These are phyloP conservation scores for Cairina moschata DNA, from an alignment of 2,113 vertebrate species.

Conservation along the genomic window DNA sequence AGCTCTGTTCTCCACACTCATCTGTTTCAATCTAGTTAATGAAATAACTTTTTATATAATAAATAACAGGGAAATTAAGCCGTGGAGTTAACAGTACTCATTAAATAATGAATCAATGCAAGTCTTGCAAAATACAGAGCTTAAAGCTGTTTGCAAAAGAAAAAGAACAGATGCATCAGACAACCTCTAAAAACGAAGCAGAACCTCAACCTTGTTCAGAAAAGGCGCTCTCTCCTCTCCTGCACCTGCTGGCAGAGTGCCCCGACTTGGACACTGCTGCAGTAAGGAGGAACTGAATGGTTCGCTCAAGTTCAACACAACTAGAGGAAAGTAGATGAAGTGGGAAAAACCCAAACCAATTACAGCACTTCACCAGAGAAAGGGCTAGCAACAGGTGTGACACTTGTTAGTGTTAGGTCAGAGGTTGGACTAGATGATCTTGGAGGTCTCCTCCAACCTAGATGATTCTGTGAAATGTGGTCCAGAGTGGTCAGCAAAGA, in stretches of 20 bases:
- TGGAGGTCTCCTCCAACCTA: too few relatives aligned
- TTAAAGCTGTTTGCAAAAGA: not conserved
- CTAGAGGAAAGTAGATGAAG: not conserved
- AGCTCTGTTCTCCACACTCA: not conserved
- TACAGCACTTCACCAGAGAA: not conserved
- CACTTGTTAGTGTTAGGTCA: not conserved
- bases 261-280: not conserved
- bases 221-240: not conserved
- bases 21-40: slow-evolving; percentile 43
- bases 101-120: slow-evolving; percentile 17
- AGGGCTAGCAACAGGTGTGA: not conserved
- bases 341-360: not conserved
- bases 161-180: not conserved
- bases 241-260: not conserved
- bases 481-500: not conserved
- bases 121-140: not conserved
- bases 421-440: too few relatives aligned
- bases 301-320: not conserved
- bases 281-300: not conserved
- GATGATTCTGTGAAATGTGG: not conserved
- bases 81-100: not conserved
- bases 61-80: slow-evolving; percentile 37
- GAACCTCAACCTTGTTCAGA: not conserved
- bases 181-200: not conserved
- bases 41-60: not conserved